Evolutionary conservation across 2,797 vertebrate species (phyloP), one percentile per base, ranked within the genome.

Genomic region (Netta rufina): DNA sequence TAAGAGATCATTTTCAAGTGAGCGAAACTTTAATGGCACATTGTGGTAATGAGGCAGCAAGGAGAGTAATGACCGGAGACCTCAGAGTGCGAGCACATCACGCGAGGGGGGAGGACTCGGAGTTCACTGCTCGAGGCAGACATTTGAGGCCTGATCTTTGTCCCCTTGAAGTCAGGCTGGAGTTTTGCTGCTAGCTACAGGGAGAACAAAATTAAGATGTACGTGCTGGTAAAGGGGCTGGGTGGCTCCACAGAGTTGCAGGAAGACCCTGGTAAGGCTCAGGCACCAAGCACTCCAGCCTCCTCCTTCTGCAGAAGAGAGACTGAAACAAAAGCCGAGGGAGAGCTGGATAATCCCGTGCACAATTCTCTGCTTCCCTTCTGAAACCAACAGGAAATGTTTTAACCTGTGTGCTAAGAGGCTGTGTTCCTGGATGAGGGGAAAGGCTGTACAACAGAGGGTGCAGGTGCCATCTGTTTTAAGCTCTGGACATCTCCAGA

Each of bases 1-100:
- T 96, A 97, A 96, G 95, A 97, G 96, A 97, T 97, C 96, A 96
- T 97, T 97, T 96, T 96, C 96, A 96, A 97, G 95, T 97, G 96
- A 96, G 94, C 49, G 60, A 96, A 97, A 97, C 96, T 97, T 96
- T 97, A 97, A 97, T 97, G 96, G 95, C 95, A 96, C 96, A 96
- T 97, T 97, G 91, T 95, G 97, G 96, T 97, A 97, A 97, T 97
- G 97, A 97, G 94, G 96, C 96, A 97, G 94, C 91, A 91, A 96
- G 92, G 91, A 97, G 96, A 97, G 95, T 97, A 97, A 97, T 97
- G 96, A 94, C 96, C 75, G 0, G 94, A 97, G 96, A 92, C 84
- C 95, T 95, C 6, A 4, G 95, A 91, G 89, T 47, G 87, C 0
- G 19, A 94, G 74, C 79, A 74, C 75, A 57, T 62, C 28, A 20